Percentiles rank a stretch among this genome's conserved stretches.
phyloP scores from a whole-genome alignment of 2,888 invertebrate species.

The Ormyrus rosae region DNA sequence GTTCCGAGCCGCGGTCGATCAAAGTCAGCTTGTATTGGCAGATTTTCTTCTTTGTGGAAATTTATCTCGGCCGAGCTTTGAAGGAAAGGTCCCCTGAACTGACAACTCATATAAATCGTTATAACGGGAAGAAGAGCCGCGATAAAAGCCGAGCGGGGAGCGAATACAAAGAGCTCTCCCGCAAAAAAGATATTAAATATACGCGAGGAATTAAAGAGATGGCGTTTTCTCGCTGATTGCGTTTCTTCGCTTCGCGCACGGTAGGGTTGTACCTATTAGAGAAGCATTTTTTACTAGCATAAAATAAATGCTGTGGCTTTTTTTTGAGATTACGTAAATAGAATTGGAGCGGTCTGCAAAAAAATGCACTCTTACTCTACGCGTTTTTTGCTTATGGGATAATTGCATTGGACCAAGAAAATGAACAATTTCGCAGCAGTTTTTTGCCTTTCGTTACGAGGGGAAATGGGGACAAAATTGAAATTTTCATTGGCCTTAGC shows the following conservation, averaged over 20 bases:
- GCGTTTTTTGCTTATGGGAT: too few species aligned
- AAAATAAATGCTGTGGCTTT: too few species aligned
- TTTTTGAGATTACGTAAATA: too few species aligned
- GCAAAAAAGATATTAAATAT: slow-evolving; percentile 3
- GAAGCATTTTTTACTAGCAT: too few species aligned
- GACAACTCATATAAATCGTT: slow-evolving; percentile 34
- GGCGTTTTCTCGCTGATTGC: background rate
- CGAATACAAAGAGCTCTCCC: background rate
- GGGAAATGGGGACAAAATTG: too few species aligned
- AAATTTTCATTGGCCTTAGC: too few species aligned
- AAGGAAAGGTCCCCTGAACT: background rate
- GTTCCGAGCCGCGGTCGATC: background rate
- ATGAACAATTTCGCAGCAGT: too few species aligned
- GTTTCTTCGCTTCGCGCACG: background rate
- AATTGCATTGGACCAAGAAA: too few species aligned
- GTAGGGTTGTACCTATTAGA: too few species aligned
- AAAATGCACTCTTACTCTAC: too few species aligned
- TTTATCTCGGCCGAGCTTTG: background rate
- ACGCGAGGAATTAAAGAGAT: background rate
- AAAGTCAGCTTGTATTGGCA: background rate
- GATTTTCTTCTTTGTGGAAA: slow-evolving; percentile 18
- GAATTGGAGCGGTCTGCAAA: too few species aligned
- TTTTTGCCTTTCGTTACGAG: too few species aligned
- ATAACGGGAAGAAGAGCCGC: background rate
- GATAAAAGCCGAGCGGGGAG: slow-evolving; percentile 5